Evolutionary conservation across 2,113 vertebrate species (phyloP).

Genomic region (Corapipo altera): DNA sequence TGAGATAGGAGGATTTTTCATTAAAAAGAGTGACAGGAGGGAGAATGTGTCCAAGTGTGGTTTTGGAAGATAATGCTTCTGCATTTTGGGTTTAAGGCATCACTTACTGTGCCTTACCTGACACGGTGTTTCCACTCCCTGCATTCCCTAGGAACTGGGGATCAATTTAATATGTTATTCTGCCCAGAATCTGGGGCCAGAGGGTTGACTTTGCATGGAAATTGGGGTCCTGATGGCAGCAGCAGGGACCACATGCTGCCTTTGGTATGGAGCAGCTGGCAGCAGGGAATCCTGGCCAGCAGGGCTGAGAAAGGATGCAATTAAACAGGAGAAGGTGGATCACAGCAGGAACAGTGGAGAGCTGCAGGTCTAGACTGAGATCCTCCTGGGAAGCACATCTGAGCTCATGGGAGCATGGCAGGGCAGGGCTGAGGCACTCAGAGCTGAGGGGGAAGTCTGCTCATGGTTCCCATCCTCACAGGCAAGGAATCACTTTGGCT

Average conservation of each 20-base stretch:
- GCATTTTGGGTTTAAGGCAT: background rate
- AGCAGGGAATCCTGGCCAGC: background rate
- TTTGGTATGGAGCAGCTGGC: background rate
- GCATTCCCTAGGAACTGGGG: background rate
- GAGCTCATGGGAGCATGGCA: background rate
- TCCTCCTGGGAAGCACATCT: background rate
- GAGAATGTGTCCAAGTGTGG: background rate
- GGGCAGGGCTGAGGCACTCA: background rate
- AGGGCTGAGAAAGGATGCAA: background rate
- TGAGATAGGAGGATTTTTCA: background rate
- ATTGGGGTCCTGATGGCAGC: background rate
- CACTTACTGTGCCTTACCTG: background rate
- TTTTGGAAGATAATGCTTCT: constrained; percentile 3
- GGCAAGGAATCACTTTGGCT: background rate
- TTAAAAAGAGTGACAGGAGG: constrained; percentile 15
- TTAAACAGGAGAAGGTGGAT: background rate
- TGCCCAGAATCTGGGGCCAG: background rate
- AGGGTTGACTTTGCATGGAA: background rate
- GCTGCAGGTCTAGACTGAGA: background rate
- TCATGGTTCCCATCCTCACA: background rate
- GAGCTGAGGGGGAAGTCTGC: background rate
- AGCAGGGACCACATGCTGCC: background rate
- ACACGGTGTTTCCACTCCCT: background rate
- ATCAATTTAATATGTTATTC: background rate
- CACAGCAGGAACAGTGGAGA: accelerated